phyloP scores from a whole-genome alignment of 2,113 vertebrate genomes.

The Camarhynchus parvulus region DNA sequence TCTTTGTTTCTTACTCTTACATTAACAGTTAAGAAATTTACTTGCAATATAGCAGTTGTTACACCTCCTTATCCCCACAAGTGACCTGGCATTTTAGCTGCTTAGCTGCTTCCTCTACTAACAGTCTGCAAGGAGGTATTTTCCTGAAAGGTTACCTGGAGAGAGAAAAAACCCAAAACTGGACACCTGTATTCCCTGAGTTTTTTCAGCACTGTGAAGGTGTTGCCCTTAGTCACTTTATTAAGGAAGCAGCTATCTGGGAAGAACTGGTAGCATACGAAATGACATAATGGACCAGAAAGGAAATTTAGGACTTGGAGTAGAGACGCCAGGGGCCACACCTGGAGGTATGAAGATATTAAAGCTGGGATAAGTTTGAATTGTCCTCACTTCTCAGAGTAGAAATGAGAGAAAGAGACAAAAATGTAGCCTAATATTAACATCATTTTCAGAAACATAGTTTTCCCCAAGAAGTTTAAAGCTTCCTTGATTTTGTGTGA shows the following conservation, averaged over 20 bases:
- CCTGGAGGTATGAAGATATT: neutral
- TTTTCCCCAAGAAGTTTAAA: neutral
- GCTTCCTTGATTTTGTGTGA: neutral
- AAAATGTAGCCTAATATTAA: neutral
- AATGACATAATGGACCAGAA: neutral
- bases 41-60: neutral
- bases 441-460: neutral
- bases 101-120: slow-evolving; percentile 45
- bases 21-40: neutral
- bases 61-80: neutral
- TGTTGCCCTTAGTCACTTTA: neutral
- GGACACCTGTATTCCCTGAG: neutral
- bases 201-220: slow-evolving; percentile 11
- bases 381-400: neutral
- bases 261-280: neutral
- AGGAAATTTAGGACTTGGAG: neutral
- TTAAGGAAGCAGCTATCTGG: neutral
- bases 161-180: neutral
- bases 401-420: neutral
- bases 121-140: neutral
- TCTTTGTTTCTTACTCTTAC: neutral
- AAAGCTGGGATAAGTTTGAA: neutral
- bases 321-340: neutral
- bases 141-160: slow-evolving; percentile 33
- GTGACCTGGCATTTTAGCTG: slow-evolving; percentile 31